A percentile compares a stretch with the other conserved stretches of the same genome.
Evolutionary conservation across 2,888 invertebrate genomes (phyloP).

Genomic region (Chrysina gloriosa): DNA sequence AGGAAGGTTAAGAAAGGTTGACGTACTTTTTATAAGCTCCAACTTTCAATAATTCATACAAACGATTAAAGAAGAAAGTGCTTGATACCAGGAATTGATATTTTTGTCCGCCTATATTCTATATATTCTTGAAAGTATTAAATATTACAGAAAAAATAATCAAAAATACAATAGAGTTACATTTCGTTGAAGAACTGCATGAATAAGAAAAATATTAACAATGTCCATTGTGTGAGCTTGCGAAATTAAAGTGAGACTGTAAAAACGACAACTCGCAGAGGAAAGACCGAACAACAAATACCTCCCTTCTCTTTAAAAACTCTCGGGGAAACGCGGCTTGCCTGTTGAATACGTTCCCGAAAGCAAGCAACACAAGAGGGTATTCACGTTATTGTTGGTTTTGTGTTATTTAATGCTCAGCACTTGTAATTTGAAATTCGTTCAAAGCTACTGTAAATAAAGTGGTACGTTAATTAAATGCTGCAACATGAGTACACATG

Average conservation of each 20-base stretch:
- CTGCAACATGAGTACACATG: not conserved
- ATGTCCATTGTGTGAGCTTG: conserved; percentile 1
- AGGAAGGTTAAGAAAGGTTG: no score
- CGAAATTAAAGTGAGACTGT: conserved; percentile 9
- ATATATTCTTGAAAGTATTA: no score
- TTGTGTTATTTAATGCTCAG: not conserved
- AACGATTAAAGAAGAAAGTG: no score
- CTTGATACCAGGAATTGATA: no score
- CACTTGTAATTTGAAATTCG: conserved; percentile 20
- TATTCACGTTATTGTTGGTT: conserved; percentile 28
- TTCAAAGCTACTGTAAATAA: not conserved
- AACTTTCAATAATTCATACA: no score
- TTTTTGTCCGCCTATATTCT: no score
- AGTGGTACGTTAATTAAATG: not conserved
- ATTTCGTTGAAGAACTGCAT: not conserved
- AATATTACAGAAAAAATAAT: no score
- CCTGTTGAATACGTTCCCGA: conserved; percentile 15
- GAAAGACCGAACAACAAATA: conserved; percentile 6
- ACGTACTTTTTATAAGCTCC: no score
- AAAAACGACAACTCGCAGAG: not conserved
- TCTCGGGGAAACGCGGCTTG: not conserved
- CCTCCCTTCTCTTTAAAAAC: conserved; percentile 1
- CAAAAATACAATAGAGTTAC: not conserved
- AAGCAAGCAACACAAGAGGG: not conserved
- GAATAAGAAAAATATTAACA: conserved; percentile 8